A percentile compares a stretch with the other conserved stretches of the same genome.
These are phyloP conservation scores for Hofmannophila pseudospretella DNA, from an alignment of 2,888 invertebrate genomes.

Conservation along the genomic window DNA sequence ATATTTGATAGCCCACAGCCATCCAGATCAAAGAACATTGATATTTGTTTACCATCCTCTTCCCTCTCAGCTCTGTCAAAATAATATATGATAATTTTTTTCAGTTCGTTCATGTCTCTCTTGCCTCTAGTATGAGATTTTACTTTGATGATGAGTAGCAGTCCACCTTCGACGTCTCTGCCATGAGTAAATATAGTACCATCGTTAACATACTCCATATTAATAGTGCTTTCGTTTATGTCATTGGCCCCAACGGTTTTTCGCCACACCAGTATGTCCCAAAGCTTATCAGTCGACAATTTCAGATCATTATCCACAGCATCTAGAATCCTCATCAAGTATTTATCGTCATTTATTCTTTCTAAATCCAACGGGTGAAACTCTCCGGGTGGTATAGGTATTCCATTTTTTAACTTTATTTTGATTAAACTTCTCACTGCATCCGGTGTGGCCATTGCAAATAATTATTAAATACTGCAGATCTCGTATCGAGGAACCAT, in stretches of 20 bases:
- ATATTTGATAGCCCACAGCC: conserved; percentile 87
- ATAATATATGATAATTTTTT: conserved; percentile 88
- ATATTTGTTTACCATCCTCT: conserved; percentile 83
- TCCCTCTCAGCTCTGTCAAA: conserved; percentile 85
- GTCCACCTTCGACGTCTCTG: conserved; percentile 64
- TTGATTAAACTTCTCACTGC: conserved; percentile 27
- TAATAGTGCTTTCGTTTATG: conserved; percentile 81
- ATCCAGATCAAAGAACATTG: conserved; percentile 90
- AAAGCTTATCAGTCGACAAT: conserved; percentile 81
- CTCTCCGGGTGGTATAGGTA: neutral
- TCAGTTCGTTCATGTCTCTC: conserved; percentile 82
- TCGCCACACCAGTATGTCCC: conserved; percentile 87
- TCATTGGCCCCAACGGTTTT: conserved; percentile 85
- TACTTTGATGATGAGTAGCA: conserved; percentile 84
- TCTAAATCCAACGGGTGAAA: conserved; percentile 82
- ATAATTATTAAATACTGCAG: too few relatives aligned
- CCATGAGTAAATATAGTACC: conserved; percentile 82
- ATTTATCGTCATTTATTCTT: conserved; percentile 81
- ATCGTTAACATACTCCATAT: conserved; percentile 81
- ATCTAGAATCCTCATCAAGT: conserved; percentile 83
- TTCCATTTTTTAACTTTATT: conserved; percentile 21
- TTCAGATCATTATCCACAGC: conserved; percentile 83
- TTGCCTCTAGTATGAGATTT: conserved; percentile 85
- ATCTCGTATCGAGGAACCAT: too few relatives aligned
- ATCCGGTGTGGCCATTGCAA: too few relatives aligned